A percentile compares a stretch with the other conserved stretches of the same genome.
Evolutionary conservation across 2,797 vertebrate species (phyloP).

Genomic region (Orestias chungarensis): DNA sequence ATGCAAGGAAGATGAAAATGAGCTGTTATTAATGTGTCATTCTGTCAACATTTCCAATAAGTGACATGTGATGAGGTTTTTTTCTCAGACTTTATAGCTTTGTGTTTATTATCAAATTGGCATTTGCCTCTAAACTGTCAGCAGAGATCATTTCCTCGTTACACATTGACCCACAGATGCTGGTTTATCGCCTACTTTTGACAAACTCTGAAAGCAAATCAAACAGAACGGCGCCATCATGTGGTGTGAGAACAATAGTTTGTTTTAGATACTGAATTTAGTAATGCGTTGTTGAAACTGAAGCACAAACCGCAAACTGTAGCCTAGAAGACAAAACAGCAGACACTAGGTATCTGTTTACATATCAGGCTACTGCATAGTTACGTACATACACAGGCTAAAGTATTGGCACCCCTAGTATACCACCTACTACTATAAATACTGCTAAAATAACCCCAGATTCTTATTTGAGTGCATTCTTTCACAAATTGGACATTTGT

Average conservation of each 20-base stretch:
- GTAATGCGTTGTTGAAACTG: not conserved
- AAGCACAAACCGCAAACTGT: too few relatives aligned
- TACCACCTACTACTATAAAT: too few relatives aligned
- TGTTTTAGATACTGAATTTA: not conserved
- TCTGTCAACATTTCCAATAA: conserved; percentile 24
- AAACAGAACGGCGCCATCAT: not conserved
- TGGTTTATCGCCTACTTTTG: not conserved
- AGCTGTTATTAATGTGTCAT: conserved; percentile 55
- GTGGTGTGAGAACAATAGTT: not conserved
- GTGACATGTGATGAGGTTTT: conserved; percentile 3
- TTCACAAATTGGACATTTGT: too few relatives aligned
- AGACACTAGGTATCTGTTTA: too few relatives aligned
- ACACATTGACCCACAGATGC: not conserved
- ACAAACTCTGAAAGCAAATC: not conserved
- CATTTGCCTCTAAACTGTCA: not conserved
- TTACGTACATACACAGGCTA: too few relatives aligned
- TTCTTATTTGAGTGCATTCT: too few relatives aligned
- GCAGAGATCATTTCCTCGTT: not conserved
- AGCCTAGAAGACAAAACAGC: not conserved
- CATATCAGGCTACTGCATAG: too few relatives aligned
- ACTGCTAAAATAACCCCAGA: too few relatives aligned
- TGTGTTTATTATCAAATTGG: not conserved
- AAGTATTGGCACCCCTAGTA: not conserved
- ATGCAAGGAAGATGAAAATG: conserved; percentile 41
- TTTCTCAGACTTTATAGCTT: not conserved